Evolutionary conservation across 2,797 vertebrate genomes (phyloP).

Genomic region (Borostomias antarcticus): DNA sequence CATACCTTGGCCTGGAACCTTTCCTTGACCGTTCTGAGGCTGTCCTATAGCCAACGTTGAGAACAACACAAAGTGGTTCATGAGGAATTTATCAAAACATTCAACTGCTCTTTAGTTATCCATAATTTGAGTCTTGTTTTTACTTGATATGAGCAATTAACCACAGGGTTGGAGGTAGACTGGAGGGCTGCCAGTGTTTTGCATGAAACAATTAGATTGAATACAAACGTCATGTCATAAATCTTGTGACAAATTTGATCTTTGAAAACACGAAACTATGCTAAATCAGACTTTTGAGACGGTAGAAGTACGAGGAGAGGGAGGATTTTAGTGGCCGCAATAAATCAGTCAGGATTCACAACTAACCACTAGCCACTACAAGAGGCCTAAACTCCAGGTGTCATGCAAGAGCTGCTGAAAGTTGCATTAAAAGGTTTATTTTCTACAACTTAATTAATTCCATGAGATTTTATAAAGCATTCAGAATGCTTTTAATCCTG

Average conservation of each 20-base stretch:
- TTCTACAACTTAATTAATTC: neutral
- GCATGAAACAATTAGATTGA: slow-evolving; percentile 20
- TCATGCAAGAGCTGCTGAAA: neutral
- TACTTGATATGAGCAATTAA: neutral
- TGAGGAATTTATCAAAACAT: slow-evolving; percentile 27
- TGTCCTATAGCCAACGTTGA: slow-evolving; percentile 77
- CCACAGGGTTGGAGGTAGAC: neutral
- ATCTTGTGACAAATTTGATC: slow-evolving; percentile 33
- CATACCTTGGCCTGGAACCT: slow-evolving; percentile 81
- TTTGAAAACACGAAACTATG: slow-evolving; percentile 6
- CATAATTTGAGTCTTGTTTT: too few species aligned
- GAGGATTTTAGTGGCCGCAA: neutral
- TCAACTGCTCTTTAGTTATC: neutral
- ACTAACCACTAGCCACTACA: neutral
- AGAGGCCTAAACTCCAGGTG: neutral
- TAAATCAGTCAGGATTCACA: neutral
- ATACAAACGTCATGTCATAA: slow-evolving; percentile 29
- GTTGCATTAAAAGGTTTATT: neutral
- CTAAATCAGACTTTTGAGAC: neutral
- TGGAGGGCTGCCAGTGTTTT: slow-evolving; percentile 14
- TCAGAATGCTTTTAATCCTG: slow-evolving; percentile 24
- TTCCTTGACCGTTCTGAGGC: slow-evolving; percentile 78
- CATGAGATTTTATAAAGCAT: slow-evolving; percentile 11
- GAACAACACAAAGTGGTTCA: slow-evolving; percentile 60
- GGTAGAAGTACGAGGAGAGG: neutral